Conservation (phyloP, 2,888 invertebrate species). For the Lamellibrachia columna region DNA sequence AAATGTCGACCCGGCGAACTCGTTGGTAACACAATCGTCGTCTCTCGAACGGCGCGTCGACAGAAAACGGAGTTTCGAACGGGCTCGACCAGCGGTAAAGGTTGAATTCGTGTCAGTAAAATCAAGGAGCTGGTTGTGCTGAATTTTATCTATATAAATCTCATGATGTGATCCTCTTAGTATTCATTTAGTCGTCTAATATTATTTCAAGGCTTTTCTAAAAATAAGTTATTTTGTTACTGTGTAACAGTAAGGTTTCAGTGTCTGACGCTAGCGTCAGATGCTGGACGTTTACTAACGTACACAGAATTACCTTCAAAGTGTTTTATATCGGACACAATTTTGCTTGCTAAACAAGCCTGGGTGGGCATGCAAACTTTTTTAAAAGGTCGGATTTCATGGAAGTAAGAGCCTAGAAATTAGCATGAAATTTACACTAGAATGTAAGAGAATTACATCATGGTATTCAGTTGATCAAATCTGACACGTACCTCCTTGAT, state of each 20-base stretch:
- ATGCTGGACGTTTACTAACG: background rate
- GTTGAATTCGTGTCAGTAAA: background rate
- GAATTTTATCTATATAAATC: background rate
- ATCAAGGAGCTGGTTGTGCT: background rate
- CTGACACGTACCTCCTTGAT: background rate
- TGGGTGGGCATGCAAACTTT: no score
- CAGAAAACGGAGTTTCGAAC: background rate
- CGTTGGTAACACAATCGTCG: conserved; percentile 8
- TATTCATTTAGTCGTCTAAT: background rate
- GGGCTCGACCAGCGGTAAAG: background rate
- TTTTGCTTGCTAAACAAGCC: background rate
- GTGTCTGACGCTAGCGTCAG: background rate
- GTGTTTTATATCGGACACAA: background rate
- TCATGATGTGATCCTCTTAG: background rate
- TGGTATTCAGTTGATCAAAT: background rate
- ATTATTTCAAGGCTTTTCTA: background rate
- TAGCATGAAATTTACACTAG: background rate
- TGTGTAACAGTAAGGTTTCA: background rate
- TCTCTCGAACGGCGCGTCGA: background rate
- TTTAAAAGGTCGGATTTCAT: no score
- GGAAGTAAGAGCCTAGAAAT: background rate
- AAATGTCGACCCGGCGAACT: background rate
- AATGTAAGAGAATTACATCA: background rate
- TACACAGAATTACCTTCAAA: background rate
- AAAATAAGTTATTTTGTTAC: background rate